These are phyloP conservation scores for Rotaria macrura DNA, from an alignment of 2,888 invertebrate genomes.

Conservation along the genomic window DNA sequence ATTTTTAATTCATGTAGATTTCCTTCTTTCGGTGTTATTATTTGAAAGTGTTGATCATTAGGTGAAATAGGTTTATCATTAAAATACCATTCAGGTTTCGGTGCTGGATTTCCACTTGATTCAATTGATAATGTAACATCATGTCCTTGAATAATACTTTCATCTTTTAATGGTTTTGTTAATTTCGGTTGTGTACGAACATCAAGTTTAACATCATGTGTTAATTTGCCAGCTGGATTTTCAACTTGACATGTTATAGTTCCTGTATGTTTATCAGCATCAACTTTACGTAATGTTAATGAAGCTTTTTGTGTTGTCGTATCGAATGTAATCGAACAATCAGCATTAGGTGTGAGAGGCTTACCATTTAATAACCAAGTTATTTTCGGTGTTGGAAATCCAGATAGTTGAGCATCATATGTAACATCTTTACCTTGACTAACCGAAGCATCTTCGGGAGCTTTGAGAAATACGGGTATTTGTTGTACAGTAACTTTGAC, in stretches of 20 bases:
- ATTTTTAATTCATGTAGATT: background rate
- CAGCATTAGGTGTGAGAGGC: background rate
- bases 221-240: background rate
- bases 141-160: constrained; percentile 19
- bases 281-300: background rate
- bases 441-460: constrained; percentile 9
- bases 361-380: constrained; percentile 26
- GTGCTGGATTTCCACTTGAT: constrained; percentile 27
- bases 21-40: background rate
- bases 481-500: background rate
- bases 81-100: constrained; percentile 30
- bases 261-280: background rate
- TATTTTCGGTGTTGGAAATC: constrained; percentile 27
- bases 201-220: background rate
- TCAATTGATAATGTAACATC: constrained; percentile 23
- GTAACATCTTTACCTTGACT: constrained; percentile 29
- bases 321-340: background rate
- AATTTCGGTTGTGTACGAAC: background rate
- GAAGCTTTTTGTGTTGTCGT: background rate
- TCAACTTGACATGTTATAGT: background rate
- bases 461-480: constrained; percentile 24
- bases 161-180: constrained; percentile 25
- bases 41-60: constrained; percentile 17
- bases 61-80: constrained; percentile 22
- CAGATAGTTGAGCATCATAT: constrained; percentile 18